Evolutionary conservation across 2,888 invertebrate genomes (phyloP), one percentile per base, ranked within the genome.

Genomic region (Parnassius mnemosyne): DNA sequence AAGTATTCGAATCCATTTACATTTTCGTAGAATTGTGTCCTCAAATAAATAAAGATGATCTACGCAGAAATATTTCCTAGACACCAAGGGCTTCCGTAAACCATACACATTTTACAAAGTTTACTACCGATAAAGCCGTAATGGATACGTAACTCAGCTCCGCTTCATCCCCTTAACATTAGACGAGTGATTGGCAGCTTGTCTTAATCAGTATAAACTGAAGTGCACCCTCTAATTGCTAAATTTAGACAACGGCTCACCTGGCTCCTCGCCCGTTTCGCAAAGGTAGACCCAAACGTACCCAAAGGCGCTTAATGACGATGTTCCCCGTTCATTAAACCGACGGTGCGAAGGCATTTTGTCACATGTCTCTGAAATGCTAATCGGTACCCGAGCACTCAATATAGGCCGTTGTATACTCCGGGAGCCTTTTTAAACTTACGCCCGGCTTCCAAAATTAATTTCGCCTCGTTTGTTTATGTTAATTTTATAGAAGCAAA

Each of bases 311-410:
- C 83, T 85, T 88, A 88, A 88, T 88, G 81, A 85, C 83, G 77
- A 78, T 83, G 88, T 87, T 84, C 81, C 72, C 68, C 78, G 81
- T 87, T 88, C 84, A 89, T 89, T 89, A 89, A 88, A 80, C 79
- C 80, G 73, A 72, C 78, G 75, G 77, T 74, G 77, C 75, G 75
- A 72, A 74, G 75, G 79, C 79, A 83, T 87, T 85, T 85, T 83
- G 84, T 84, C 80, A 77, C 84, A 75, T 76, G 82, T 83, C 87
- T 87, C 78, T 90, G 87, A 87, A 80, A 90, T 91, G 91, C 88
- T 87, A 90, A 91, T 91, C 83, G 79, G 75, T 80, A 77, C 78
- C 79, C 77, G 83, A 81, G 84, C 83, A 83, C 75, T 79, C 89
- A 87, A 91, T 90, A 89, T 87, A 77, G 74, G 79, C 79, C 76